Percentiles rank a stretch among this genome's conserved stretches.
phyloP scores from a whole-genome alignment of 2,797 vertebrate genomes.

The Hyperoplus immaculatus region DNA sequence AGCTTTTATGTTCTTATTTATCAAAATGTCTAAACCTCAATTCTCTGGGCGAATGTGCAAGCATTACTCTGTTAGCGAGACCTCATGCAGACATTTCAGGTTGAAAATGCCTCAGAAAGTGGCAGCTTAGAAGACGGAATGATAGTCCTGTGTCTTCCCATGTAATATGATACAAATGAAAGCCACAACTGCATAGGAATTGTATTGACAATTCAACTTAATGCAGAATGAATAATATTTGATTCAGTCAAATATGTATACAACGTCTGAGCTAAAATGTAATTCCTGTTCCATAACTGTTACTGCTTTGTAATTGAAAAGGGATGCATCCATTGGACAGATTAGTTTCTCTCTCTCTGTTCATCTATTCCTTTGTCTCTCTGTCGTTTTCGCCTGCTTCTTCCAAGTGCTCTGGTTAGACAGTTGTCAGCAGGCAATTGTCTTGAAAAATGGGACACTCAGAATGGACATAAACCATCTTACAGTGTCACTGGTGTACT shows the following conservation, averaged over 20 bases:
- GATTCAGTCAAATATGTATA: background rate
- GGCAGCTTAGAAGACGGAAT: background rate
- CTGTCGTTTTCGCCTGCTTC: constrained; percentile 4
- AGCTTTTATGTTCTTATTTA: constrained; percentile 23
- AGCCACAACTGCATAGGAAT: background rate
- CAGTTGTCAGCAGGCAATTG: constrained; percentile 42
- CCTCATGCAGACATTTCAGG: constrained; percentile 37
- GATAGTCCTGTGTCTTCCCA: background rate
- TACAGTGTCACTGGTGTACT: constrained; percentile 17
- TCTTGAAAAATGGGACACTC: constrained; percentile 43
- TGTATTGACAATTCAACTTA: background rate
- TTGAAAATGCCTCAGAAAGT: constrained; percentile 16
- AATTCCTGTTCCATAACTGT: background rate
- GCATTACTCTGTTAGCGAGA: constrained; percentile 17
- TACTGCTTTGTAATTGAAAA: constrained; percentile 4
- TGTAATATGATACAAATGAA: background rate
- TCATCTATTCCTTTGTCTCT: background rate
- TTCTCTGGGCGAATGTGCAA: background rate
- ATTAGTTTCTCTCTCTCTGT: background rate
- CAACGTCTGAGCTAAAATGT: background rate
- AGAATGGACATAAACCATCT: constrained; percentile 38
- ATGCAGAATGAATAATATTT: background rate
- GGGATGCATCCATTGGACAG: background rate
- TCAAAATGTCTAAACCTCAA: constrained; percentile 18
- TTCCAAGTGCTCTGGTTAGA: constrained; percentile 5